These are phyloP conservation scores for Thaumatotibia leucotreta DNA, from an alignment of 1,140 invertebrate species.

Conservation along the genomic window DNA sequence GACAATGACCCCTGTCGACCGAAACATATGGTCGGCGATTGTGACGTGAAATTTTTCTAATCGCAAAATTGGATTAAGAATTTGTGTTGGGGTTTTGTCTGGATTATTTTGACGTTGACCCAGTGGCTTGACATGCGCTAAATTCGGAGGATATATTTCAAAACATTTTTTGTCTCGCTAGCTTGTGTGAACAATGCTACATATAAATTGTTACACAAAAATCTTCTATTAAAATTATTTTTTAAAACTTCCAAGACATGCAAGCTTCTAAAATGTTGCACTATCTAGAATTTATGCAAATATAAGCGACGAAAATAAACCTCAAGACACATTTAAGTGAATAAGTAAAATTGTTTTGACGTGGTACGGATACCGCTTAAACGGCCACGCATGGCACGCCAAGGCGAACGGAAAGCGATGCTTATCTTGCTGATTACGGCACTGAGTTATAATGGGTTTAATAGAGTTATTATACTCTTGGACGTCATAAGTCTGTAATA, in stretches of 20 bases:
- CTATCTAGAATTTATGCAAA: not conserved
- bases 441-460: not conserved
- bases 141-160: not conserved
- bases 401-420: slow-evolving; percentile 16
- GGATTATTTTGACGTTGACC: slow-evolving; percentile 45
- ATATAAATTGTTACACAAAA: not conserved
- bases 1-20: slow-evolving; percentile 44
- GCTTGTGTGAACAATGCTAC: not conserved
- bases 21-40: slow-evolving; percentile 44
- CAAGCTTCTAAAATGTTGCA: not conserved
- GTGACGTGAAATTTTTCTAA: slow-evolving; percentile 41
- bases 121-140: slow-evolving; percentile 27
- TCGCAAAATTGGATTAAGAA: slow-evolving; percentile 67
- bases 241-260: not conserved
- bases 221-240: not conserved
- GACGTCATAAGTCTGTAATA: not conserved
- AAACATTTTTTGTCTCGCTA: not conserved
- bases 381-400: slow-evolving; percentile 1
- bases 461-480: not conserved
- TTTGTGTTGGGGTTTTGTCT: slow-evolving; percentile 38
- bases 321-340: not conserved
- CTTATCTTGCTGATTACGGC: not conserved
- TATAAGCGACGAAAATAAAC: not conserved
- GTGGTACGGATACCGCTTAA: slow-evolving; percentile 5
- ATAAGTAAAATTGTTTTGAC: slow-evolving; percentile 50